Conservation (phyloP, 2,113 vertebrate genomes). For the Mirza zaza region DNA sequence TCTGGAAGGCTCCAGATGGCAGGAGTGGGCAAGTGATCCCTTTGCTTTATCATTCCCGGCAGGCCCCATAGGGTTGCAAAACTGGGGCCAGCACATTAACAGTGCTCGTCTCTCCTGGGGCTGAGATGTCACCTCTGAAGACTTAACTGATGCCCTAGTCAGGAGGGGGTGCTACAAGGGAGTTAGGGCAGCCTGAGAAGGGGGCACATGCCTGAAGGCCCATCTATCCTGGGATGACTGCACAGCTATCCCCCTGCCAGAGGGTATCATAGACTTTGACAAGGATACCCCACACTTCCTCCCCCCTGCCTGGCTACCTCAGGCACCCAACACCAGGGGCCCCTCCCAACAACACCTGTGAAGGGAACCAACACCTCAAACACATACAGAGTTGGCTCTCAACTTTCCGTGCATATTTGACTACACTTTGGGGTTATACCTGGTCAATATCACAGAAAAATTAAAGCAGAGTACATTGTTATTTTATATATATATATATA, state of each 20-base stretch:
- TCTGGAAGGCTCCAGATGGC: slow-evolving; percentile 80
- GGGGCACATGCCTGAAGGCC: neutral
- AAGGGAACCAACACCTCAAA: neutral
- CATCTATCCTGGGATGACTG: neutral
- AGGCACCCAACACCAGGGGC: neutral
- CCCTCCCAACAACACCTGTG: neutral
- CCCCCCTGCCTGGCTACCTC: neutral
- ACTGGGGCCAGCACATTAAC: neutral
- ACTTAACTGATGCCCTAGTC: neutral
- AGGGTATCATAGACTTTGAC: neutral
- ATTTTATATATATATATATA: neutral
- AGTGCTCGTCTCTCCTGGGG: neutral
- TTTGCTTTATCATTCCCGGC: slow-evolving; percentile 72
- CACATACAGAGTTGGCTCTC: neutral
- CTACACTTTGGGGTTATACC: neutral
- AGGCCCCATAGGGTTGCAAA: slow-evolving; percentile 19
- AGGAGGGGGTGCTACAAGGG: neutral
- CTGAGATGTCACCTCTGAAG: neutral
- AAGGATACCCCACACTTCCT: neutral
- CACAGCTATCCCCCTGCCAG: neutral
- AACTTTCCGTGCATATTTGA: neutral
- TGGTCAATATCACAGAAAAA: neutral
- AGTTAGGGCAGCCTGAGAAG: neutral
- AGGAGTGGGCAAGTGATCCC: slow-evolving; percentile 71
- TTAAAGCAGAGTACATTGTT: neutral